These are phyloP conservation scores for Platorchestia sp. DNA, from an alignment of 1,140 invertebrate species.

Conservation along the genomic window DNA sequence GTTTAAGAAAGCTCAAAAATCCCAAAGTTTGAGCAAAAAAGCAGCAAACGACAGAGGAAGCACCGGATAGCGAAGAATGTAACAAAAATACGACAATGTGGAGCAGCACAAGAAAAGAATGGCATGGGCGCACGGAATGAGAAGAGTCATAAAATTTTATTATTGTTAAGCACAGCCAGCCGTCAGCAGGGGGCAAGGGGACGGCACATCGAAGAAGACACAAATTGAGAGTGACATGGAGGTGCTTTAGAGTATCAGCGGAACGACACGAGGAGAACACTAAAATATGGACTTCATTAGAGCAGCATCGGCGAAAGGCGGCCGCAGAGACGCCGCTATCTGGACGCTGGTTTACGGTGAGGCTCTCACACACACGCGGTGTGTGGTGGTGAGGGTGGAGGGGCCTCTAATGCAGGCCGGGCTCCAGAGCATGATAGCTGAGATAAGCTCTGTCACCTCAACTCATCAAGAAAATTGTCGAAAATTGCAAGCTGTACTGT, in stretches of 20 bases:
- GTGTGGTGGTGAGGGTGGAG: background rate
- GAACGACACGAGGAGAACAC: background rate
- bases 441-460: background rate
- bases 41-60: background rate
- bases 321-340: background rate
- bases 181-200: background rate
- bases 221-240: background rate
- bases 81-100: background rate
- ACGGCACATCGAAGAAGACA: background rate
- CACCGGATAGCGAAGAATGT: background rate
- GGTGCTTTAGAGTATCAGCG: background rate
- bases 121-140: background rate
- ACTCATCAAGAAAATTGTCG: background rate
- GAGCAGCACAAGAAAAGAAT: background rate
- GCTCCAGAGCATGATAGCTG: background rate
- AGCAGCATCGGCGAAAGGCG: background rate
- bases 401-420: background rate
- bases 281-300: constrained; percentile 2
- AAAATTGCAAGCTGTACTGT: background rate
- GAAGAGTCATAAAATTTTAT: background rate
- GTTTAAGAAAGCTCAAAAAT: background rate
- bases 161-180: background rate
- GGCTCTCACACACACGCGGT: background rate
- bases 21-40: background rate
- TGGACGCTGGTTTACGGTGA: background rate